phyloP scores from a whole-genome alignment of 2,888 invertebrate genomes.

The Noctua janthe region DNA sequence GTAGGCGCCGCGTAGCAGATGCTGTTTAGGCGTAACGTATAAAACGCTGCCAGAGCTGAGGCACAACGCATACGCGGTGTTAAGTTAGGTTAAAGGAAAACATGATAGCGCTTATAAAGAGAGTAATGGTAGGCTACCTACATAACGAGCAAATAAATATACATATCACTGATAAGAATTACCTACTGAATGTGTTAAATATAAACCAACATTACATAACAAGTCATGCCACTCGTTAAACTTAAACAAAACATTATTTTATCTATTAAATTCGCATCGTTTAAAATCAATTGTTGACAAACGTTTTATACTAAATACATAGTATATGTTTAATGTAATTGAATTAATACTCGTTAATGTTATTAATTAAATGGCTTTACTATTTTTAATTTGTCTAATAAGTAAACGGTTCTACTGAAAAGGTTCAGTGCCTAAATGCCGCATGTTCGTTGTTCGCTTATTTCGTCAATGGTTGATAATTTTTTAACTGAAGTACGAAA shows the following conservation, averaged over 20 bases:
- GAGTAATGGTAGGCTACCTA: neutral
- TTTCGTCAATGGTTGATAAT: neutral
- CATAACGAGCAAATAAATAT: slow-evolving; percentile 1
- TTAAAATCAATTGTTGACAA: neutral
- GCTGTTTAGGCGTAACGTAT: neutral
- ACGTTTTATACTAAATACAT: no score
- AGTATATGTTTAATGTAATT: no score
- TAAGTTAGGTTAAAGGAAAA: neutral
- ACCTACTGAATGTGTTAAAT: slow-evolving; percentile 21
- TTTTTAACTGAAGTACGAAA: neutral
- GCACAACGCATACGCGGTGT: neutral
- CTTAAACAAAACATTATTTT: slow-evolving; percentile 10
- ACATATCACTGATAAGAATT: slow-evolving; percentile 27
- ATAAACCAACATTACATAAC: slow-evolving; percentile 34
- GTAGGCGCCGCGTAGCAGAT: neutral
- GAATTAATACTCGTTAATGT: no score
- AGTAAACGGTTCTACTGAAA: neutral
- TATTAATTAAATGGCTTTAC: no score
- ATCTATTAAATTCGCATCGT: slow-evolving; percentile 19
- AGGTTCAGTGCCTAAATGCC: neutral
- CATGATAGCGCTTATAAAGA: neutral
- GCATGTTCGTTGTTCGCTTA: neutral
- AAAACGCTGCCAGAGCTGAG: neutral
- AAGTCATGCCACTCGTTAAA: slow-evolving; percentile 38
- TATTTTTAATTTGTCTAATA: no score